These are phyloP conservation scores for Patiria pectinifera DNA, from an alignment of 53 echinoderm and acorn worm species.

Conservation along the genomic window DNA sequence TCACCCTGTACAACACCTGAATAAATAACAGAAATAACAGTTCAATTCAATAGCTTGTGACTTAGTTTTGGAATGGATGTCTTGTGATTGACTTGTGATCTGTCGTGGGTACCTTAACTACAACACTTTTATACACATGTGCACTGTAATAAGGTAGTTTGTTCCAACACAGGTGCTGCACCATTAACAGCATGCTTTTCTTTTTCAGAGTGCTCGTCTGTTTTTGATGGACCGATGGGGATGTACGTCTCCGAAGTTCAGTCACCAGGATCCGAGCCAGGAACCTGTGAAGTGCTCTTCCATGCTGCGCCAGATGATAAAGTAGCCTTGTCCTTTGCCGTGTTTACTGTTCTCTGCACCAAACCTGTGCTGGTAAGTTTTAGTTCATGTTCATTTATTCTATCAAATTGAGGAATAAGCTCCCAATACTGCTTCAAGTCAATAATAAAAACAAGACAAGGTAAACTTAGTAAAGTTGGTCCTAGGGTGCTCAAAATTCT, in stretches of 20 bases:
- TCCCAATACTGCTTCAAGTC: background rate
- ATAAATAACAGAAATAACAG: no score
- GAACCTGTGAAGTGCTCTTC: constrained; percentile 55
- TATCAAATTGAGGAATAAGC: background rate
- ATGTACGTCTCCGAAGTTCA: constrained; percentile 25
- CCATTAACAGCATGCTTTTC: background rate
- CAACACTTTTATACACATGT: no score
- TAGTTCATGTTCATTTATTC: background rate
- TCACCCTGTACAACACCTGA: no score
- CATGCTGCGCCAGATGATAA: constrained; percentile 53
- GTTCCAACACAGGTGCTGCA: no score
- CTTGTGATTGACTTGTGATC: no score
- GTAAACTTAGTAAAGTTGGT: no score
- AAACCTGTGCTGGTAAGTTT: constrained; percentile 56
- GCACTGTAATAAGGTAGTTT: no score
- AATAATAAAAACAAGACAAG: background rate
- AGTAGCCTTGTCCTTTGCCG: constrained; percentile 55
- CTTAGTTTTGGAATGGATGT: no score
- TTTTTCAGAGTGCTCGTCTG: constrained; percentile 47
- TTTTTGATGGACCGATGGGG: constrained; percentile 36
- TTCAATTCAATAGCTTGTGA: no score
- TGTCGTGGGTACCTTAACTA: no score
- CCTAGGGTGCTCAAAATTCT: no score
- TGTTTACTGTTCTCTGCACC: constrained; percentile 39
- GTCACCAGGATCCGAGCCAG: background rate